Percentiles rank a stretch among this genome's conserved stretches.
Evolutionary conservation across 1,140 invertebrate genomes (phyloP).

Genomic region (Cephus cinctus): DNA sequence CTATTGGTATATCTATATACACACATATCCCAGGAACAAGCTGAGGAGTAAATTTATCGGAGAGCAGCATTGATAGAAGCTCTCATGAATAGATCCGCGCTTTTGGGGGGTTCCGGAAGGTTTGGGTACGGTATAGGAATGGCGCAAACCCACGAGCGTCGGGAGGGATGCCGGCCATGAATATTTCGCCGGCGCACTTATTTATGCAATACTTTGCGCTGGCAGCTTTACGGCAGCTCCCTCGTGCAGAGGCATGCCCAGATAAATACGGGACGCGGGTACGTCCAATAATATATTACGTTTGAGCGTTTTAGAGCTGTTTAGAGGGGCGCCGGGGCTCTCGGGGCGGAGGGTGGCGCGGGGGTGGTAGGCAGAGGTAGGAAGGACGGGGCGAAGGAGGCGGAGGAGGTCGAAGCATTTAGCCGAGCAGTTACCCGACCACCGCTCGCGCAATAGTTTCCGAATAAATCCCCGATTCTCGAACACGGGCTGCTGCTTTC

Average conservation of each 20-base stretch:
- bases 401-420: too few relatives aligned
- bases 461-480: conserved; percentile 5
- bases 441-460: conserved; percentile 7
- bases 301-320: conserved; percentile 15
- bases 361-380: background rate
- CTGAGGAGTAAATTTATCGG: conserved; percentile 44
- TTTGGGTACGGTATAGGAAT: background rate
- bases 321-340: conserved; percentile 12
- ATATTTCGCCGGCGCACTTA: conserved; percentile 55
- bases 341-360: background rate
- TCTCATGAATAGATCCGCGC: conserved; percentile 47
- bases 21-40: too few relatives aligned
- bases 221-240: conserved; percentile 15
- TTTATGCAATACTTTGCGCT: conserved; percentile 26
- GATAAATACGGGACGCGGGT: conserved; percentile 21
- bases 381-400: background rate
- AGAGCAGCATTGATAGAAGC: conserved; percentile 33
- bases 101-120: conserved; percentile 25
- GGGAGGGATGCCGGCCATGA: conserved; percentile 50
- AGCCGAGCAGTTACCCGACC: too few relatives aligned
- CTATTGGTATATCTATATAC: too few relatives aligned
- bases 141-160: conserved; percentile 2
- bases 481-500: background rate
- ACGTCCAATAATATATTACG: conserved; percentile 4
- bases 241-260: conserved; percentile 12